Base-by-base conservation (phyloP, 2,888 invertebrate genomes). In the Clepsis dumicolana region DNA sequence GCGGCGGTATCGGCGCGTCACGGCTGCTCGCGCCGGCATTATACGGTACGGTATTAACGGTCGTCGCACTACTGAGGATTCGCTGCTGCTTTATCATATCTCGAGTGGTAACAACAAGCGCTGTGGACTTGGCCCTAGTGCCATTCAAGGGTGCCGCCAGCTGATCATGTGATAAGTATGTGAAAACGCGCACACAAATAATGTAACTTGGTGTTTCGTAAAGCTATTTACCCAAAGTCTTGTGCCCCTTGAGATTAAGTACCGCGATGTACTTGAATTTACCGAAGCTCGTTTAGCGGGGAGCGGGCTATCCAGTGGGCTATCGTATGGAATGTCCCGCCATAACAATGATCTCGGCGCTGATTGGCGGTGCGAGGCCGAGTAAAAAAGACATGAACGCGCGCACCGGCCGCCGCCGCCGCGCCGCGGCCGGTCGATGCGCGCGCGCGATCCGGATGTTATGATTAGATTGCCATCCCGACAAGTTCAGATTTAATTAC, bases 361-460 rank as follows among this genome's bases (percentile, higher is more conserved):
- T 8, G 44, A 44, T 44, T 44, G 44, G 44, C 44, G 24, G 56
- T 35, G 29, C 14, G 48, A 41, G 27, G 7, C 25, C 25, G 24
- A 14, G 32, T 56, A 64, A 52, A 52, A 53, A 60, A 65, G 52
- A 65, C 65, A 60, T 65, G 60, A 65, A 65, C 65, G 65, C 65
- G 65, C 65, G 27, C 14, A 38, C 10, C n/a, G 27, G 10, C 16
- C 53, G 29, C 27, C 10, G 29, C 29, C 25, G 27, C n/a, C n/a
- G n/a, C n/a, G n/a, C n/a, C n/a, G 29, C 27, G 16, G 29, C 29
- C 25, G 27, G 25, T 52, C 29, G 12, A 21, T 18, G 10, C 18
- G 48, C n/a, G 10, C 18, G 48, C 48, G 21, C 41, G 1, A 56
- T 32, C 21, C 54, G 54, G 54, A 32, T 48, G 48, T 48, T 48